phyloP scores from a whole-genome alignment of 2,113 vertebrate genomes.

The Alouatta palliata region DNA sequence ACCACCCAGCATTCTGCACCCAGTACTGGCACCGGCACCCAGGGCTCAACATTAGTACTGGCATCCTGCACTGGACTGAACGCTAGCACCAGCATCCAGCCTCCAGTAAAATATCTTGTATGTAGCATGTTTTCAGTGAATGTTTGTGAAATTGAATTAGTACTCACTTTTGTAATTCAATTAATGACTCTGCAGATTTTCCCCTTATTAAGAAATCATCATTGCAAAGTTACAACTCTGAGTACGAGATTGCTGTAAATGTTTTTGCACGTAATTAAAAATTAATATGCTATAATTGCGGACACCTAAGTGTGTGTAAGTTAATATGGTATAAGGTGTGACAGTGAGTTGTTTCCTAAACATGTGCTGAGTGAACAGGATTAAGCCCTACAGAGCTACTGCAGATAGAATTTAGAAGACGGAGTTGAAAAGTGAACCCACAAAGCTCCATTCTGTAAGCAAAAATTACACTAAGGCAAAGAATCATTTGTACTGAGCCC shows the following conservation, averaged over 20 bases:
- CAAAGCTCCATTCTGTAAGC: background rate
- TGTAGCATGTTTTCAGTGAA: background rate
- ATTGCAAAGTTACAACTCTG: background rate
- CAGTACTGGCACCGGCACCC: background rate
- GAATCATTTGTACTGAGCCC: background rate
- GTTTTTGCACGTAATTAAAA: constrained; percentile 11
- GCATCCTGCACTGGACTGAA: background rate
- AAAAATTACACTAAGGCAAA: background rate
- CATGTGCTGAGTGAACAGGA: background rate
- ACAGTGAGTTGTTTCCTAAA: background rate
- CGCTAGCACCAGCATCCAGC: background rate
- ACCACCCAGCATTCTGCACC: background rate
- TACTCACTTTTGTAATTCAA: background rate
- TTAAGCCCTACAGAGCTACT: background rate
- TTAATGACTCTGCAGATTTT: background rate
- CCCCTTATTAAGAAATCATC: constrained; percentile 8
- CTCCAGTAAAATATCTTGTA: background rate
- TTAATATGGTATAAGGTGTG: background rate
- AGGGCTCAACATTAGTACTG: background rate
- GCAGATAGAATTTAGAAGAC: background rate
- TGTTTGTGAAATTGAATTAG: background rate
- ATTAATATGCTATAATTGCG: background rate
- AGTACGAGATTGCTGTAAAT: background rate
- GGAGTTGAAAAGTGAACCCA: background rate
- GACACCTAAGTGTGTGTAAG: background rate